Conservation (phyloP, 2,797 vertebrate species). For the Cygnus olor region DNA sequence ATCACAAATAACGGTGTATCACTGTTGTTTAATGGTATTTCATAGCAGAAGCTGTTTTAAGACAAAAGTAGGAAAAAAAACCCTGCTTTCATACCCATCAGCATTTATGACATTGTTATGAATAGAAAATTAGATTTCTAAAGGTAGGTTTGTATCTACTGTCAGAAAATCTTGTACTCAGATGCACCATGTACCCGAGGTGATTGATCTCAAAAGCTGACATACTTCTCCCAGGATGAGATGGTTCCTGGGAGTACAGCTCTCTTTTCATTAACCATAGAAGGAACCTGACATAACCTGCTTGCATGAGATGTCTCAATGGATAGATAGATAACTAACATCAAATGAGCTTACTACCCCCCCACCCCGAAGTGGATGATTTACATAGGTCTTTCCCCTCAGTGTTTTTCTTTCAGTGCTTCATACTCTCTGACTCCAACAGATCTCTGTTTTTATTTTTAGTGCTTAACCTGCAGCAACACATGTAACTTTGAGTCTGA, state of each 20-base stretch:
- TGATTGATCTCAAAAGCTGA: neutral
- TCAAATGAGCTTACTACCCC: neutral
- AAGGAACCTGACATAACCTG: neutral
- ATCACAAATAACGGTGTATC: neutral
- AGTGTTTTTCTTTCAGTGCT: neutral
- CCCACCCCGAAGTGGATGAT: neutral
- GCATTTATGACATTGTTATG: neutral
- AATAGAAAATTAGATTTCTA: neutral
- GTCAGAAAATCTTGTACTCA: neutral
- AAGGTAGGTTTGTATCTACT: neutral
- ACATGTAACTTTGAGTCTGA: fast-evolving
- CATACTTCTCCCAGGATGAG: neutral
- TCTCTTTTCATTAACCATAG: neutral
- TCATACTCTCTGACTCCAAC: neutral
- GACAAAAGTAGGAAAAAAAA: neutral
- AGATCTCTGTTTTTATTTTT: neutral
- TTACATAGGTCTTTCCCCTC: neutral
- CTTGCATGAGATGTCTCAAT: neutral
- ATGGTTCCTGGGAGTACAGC: neutral
- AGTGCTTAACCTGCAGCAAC: neutral
- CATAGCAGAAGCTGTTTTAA: neutral
- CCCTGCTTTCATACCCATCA: neutral
- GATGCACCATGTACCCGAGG: neutral
- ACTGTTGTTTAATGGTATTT: neutral
- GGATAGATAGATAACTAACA: neutral